Base-by-base conservation (phyloP, 2,888 invertebrate genomes). In the Chalcis sispes region DNA sequence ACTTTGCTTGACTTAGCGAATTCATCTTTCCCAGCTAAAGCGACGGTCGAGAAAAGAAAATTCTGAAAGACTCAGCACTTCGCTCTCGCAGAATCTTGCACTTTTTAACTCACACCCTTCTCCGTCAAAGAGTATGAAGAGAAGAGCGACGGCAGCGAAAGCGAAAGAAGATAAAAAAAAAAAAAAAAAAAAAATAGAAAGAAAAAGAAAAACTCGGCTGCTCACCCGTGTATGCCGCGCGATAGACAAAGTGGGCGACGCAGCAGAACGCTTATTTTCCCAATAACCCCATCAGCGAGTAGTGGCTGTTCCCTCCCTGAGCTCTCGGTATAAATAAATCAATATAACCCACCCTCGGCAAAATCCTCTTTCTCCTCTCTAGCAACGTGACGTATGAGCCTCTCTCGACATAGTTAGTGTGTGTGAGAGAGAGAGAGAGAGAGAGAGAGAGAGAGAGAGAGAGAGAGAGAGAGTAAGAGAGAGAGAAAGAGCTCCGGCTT, bases 321-420 rank as follows among this genome's bases (percentile, higher is more conserved):
- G 40, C 82, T 80, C 82, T 82, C 80, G 81, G 82, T 85, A 83
- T 86, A 86, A 87, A 87, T 88, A 87, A 88, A 88, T 87, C 88
- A 87, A 87, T 88, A 87, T 85, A 84, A 83, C 83, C 84, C 81
- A 83, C 81, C 81, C 79, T 77, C 77, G 77, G 58, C 73, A 54
- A 46, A 29, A 66, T 81, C 80, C 80, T 80, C 80, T 80, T 82
- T 81, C 79, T 80, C 81, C 48, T 69, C 61, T 23, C 56, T 1
- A 83, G 82, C 82, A 83, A 84, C 85, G 85, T 87, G 86, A 87
- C 86, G 85, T 87, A 87, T 82, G 85, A 85, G 85, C 75, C 83
- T 85, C 82, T 66, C 62, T 56, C 58, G n/a, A n/a, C n/a, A n/a
- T n/a, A n/a, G n/a, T n/a, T n/a, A n/a, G n/a, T n/a, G n/a, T n/a